These are phyloP conservation scores for Otolemur garnettii DNA, from an alignment of 2,113 vertebrate genomes.

Conservation along the genomic window DNA sequence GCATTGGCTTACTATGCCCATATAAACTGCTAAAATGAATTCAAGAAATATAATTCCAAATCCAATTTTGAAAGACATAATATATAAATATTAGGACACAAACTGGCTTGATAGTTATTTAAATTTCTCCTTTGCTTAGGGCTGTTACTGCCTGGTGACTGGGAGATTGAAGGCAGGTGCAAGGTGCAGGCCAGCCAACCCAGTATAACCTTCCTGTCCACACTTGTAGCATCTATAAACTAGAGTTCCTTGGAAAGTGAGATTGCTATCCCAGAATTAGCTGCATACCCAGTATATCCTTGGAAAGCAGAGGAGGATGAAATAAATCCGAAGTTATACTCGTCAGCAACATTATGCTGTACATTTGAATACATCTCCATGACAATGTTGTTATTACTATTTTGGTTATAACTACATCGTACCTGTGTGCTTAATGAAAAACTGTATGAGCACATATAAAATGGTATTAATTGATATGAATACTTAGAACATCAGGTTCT, in stretches of 20 bases:
- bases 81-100: not conserved
- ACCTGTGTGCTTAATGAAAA: not conserved
- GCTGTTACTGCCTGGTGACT: not conserved
- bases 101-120: not conserved
- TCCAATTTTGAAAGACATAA: not conserved
- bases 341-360: not conserved
- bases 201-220: not conserved
- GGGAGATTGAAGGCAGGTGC: not conserved
- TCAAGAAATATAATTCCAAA: not conserved
- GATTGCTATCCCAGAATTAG: not conserved
- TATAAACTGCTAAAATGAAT: slow-evolving; percentile 1
- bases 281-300: not conserved
- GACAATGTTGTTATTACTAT: not conserved
- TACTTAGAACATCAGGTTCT: slow-evolving; percentile 11
- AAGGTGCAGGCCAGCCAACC: too few relatives aligned
- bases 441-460: not conserved
- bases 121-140: not conserved
- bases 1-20: not conserved
- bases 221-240: not conserved
- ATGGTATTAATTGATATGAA: not conserved
- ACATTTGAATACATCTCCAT: not conserved
- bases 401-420: not conserved
- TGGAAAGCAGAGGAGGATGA: not conserved
- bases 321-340: not conserved
- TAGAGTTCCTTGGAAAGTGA: not conserved